Evolutionary conservation across 2,113 vertebrate genomes (phyloP).

Genomic region (Ursus arctos): DNA sequence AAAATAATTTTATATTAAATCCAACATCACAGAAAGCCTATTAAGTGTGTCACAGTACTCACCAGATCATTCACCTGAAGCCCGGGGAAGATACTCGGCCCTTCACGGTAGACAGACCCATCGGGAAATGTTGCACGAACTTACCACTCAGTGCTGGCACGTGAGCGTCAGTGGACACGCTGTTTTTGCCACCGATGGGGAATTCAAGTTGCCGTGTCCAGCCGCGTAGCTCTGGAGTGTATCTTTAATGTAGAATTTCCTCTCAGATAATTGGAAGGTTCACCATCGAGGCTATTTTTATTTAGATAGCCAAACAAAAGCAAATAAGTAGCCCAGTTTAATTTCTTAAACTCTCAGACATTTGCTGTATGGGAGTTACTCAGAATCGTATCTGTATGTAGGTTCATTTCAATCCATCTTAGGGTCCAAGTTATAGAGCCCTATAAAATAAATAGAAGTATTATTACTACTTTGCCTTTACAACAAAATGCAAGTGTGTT

Average conservation of each 20-base stretch:
- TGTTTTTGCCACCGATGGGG: not conserved
- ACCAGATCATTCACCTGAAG: not conserved
- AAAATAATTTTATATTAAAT: conserved; percentile 61
- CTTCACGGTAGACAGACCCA: not conserved
- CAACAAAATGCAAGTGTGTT: not conserved
- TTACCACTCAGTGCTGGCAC: not conserved
- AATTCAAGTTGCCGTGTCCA: conserved; percentile 34
- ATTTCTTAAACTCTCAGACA: not conserved
- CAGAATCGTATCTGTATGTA: not conserved
- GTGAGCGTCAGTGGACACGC: not conserved
- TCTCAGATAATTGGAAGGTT: not conserved
- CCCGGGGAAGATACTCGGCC: not conserved
- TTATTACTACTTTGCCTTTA: not conserved
- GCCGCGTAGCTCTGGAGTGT: not conserved
- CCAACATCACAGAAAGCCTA: conserved; percentile 7
- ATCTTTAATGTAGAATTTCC: conserved; percentile 13
- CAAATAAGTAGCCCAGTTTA: not conserved
- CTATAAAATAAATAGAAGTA: not conserved
- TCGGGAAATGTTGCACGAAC: not conserved
- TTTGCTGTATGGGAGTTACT: not conserved
- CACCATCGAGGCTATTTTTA: conserved; percentile 3
- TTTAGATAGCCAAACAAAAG: conserved; percentile 12
- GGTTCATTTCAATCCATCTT: conserved; percentile 1
- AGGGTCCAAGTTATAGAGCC: not conserved
- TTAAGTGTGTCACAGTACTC: conserved; percentile 31